Evolutionary conservation across 1,140 invertebrate species (phyloP).

Genomic region (Matsumurasca onukii): DNA sequence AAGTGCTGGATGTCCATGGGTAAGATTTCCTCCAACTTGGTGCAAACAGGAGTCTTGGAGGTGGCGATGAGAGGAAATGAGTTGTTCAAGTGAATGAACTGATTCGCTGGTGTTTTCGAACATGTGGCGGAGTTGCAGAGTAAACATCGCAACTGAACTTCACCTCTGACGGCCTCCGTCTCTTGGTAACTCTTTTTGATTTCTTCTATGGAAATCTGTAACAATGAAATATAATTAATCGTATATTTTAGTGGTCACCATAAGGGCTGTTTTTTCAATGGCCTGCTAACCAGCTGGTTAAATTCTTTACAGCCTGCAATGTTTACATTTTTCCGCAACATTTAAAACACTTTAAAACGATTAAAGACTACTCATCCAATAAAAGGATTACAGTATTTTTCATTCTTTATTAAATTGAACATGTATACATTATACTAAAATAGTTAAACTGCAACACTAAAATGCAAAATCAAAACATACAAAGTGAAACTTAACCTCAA

Average conservation of each 20-base stretch:
- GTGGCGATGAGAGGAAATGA: conserved; percentile 27
- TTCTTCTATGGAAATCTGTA: conserved; percentile 30
- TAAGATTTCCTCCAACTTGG: conserved; percentile 31
- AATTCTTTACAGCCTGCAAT: no score
- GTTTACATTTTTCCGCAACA: no score
- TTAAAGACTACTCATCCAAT: no score
- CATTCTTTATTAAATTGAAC: no score
- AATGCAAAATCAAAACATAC: no score
- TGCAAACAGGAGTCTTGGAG: conserved; percentile 18
- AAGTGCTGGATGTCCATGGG: conserved; percentile 25
- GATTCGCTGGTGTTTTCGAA: conserved; percentile 16
- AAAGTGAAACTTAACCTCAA: no score
- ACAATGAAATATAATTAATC: conserved; percentile 11
- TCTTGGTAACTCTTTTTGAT: conserved; percentile 25
- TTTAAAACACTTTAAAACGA: no score
- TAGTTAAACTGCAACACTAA: no score
- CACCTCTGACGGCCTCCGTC: background rate
- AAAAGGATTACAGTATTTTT: no score
- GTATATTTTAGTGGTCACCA: background rate
- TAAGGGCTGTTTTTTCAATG: no score
- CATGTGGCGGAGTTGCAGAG: conserved; percentile 29
- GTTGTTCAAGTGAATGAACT: conserved; percentile 33
- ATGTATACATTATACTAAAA: no score
- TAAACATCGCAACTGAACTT: conserved; percentile 31
- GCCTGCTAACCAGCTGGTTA: no score